Evolutionary conservation across 2,113 vertebrate genomes (phyloP), one percentile per base, ranked within the genome.

Genomic region (Haemorhous mexicanus): DNA sequence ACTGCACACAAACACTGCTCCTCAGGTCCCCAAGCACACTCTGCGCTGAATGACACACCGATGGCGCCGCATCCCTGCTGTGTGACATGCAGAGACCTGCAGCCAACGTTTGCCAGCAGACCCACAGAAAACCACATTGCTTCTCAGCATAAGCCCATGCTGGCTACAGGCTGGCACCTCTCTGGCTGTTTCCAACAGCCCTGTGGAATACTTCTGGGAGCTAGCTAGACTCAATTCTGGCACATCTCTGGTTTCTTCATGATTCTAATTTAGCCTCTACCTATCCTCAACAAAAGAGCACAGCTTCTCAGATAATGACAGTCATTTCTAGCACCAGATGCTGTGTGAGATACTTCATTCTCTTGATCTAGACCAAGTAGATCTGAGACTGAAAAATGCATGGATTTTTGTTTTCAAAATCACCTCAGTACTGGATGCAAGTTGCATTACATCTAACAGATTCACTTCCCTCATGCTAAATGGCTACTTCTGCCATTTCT

Each of bases 181-280:
- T 1, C 27, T 49, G 49, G 44, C 24, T 80, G 35, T 8, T 64
- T n/a, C 61, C 52, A 85, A 0, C 11, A 56, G 4, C 12, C 26
- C 92, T 37, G 16, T 17, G 46, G 41, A 88, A 66, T 35, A 62
- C 7, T 26, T 37, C 52, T 28, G 10, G 3, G 17, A 72, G 20
- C 37, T 61, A 5, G 0, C 35, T 5, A 15, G 39, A 27, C 17
- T 35, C 32, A 2, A 0, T n/a, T 74, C 72, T 43, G 20, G 3
- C 59, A 89, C 23, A 26, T 18, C 27, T 3, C 14, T 22, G 28
- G 3, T 12, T 69, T 88, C 50, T 22, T 84, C 7, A 9, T 24
- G 23, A n/a, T 32, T 91, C 43, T 75, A 32, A 52, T n/a, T 59
- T 49, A 84, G 61, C 59, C 59, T 35, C 69, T 46, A 39, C 43